These are phyloP conservation scores for Herminia tarsipennalis DNA, from an alignment of 2,888 invertebrate species.

Conservation along the genomic window DNA sequence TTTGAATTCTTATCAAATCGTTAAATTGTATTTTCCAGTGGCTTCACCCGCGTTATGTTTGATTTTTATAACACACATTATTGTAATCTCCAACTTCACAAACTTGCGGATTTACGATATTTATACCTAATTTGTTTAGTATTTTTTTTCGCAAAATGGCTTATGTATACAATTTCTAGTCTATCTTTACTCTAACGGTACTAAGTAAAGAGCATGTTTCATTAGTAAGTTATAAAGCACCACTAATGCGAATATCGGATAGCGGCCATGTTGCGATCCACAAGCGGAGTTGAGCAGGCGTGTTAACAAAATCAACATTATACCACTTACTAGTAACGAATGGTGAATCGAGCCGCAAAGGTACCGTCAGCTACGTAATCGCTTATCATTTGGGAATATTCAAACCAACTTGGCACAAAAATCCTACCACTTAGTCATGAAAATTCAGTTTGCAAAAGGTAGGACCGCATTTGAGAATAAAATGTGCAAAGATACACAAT, in stretches of 20 bases:
- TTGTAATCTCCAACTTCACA: not conserved
- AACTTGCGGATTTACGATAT: too few species aligned
- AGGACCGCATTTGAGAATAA: too few species aligned
- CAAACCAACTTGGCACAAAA: too few species aligned
- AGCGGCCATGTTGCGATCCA: conserved; percentile 30
- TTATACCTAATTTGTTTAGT: not conserved
- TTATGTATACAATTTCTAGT: conserved; percentile 2
- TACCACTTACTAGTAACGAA: conserved; percentile 14
- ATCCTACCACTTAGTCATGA: too few species aligned
- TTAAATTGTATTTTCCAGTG: too few species aligned
- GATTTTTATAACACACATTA: too few species aligned
- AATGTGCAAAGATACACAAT: too few species aligned
- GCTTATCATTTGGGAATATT: too few species aligned
- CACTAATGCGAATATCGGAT: conserved; percentile 69
- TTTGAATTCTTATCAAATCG: too few species aligned
- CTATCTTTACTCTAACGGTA: conserved; percentile 36
- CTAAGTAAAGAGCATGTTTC: conserved; percentile 30
- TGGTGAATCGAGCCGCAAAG: not conserved
- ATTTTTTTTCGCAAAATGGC: not conserved
- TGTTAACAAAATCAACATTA: conserved; percentile 43
- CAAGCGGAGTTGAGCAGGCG: conserved; percentile 10
- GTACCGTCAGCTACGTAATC: too few species aligned
- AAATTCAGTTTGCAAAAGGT: too few species aligned
- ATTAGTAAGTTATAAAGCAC: conserved; percentile 49
- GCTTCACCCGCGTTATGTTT: too few species aligned